Evolutionary conservation across 2,113 vertebrate species (phyloP), one percentile per base, ranked within the genome.

Genomic region (Campylomormyrus numenius): DNA sequence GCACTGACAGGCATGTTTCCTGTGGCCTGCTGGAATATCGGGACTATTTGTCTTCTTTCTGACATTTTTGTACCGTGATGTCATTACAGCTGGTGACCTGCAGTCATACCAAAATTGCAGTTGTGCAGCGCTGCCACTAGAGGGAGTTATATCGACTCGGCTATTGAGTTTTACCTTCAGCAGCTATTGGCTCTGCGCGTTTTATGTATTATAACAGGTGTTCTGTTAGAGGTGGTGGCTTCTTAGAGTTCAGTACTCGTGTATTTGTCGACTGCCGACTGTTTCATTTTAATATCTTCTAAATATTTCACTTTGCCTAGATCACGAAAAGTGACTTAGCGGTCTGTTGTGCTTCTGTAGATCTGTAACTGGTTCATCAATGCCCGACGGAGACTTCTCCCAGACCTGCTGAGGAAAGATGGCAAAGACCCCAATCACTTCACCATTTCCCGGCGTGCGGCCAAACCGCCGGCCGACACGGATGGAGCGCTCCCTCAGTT

Each of bases 281-380:
- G 56, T 27, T 62, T 70, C 9, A 70, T 27, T 70, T 70, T 31
- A 11, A 70, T 13, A 4, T 70, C n/a, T 70, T 70, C 10, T 9
- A 58, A 58, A 24, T 58, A 24, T 58, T 58, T 58, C 1, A 70
- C 31, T 70, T 70, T 10, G 62, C 62, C 27, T 24, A 7, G 1
- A 39, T 77, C 70, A 17, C 1, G 1, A 39, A 77, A 39, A 74
- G n/a, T 50, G 11, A 45, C 62, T 70, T 0, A 2, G 21, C 58
- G 15, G 35, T 50, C 15, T 70, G 0, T 39, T 50, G 21, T 87
- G 35, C 21, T 48, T 35, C 91, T 62, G 8, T 93, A 99, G 98
- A 98, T 99, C 91, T 99, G 98, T 92, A 99, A 99, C 94, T 99
- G 98, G 98, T 99, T 99, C 93, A 99, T 99, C 94, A 99, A 99